A percentile compares a stretch with the other conserved stretches of the same genome.
phyloP scores from a whole-genome alignment of 1,140 invertebrate species.

The Heterodera schachtii region DNA sequence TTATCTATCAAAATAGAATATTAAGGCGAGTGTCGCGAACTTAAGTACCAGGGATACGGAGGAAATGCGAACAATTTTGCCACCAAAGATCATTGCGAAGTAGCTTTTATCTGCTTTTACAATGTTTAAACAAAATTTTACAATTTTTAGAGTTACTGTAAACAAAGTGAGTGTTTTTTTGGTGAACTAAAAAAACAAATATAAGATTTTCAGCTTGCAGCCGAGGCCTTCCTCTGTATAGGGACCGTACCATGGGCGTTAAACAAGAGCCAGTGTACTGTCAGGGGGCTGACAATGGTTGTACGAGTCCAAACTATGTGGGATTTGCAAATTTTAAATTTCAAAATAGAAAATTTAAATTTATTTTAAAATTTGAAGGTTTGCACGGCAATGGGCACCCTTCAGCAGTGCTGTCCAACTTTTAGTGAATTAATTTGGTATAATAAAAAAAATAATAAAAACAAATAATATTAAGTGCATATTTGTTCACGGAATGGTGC shows the following conservation, averaged over 20 bases:
- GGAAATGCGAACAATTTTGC: conserved; percentile 62
- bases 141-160: conserved; percentile 54
- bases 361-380: too few relatives aligned
- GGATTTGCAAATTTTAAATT: too few relatives aligned
- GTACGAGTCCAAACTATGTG: conserved; percentile 65
- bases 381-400: conserved; percentile 63
- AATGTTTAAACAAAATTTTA: neutral
- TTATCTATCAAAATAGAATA: too few relatives aligned
- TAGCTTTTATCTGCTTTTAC: neutral
- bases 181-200: too few relatives aligned
- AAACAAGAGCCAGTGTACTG: conserved; percentile 65
- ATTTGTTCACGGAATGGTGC: conserved; percentile 64
- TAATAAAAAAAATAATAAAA: neutral
- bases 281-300: conserved; percentile 65
- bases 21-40: conserved; percentile 62
- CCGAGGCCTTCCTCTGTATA: conserved; percentile 63
- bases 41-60: conserved; percentile 65
- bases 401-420: conserved; percentile 64
- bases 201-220: conserved; percentile 64
- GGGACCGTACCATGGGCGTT: conserved; percentile 62
- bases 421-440: conserved; percentile 46
- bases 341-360: too few relatives aligned
- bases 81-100: conserved; percentile 64
- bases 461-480: conserved; percentile 45
- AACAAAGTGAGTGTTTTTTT: conserved; percentile 60